Evolutionary conservation across 2,888 invertebrate species (phyloP), one percentile per base, ranked within the genome.

Genomic region (Melikaiella ostensackeni): DNA sequence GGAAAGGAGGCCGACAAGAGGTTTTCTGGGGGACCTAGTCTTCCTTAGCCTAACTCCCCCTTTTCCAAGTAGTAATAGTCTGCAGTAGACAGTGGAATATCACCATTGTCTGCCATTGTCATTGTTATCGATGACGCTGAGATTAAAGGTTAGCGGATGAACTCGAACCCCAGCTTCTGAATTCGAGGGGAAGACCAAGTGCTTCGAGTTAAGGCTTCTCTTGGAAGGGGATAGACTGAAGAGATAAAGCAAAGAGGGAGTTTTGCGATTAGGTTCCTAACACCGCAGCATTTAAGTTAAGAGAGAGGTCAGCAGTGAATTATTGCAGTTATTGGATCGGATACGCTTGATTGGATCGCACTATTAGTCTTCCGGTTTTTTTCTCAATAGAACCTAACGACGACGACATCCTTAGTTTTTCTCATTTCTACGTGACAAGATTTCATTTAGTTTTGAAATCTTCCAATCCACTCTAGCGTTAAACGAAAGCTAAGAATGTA

Each of bases 91-190:
- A 83, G 84, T 77, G 76, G 83, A 80, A 82, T 80, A 84, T 83
- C 77, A 76, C 81, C 82, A 84, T 86, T 86, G 86, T 86, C 85
- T 83, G 81, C 77, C 75, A 81, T 85, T 85, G 86, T 86, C 85
- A 85, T 86, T 87, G 86, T 86, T 88, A 88, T 87, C 86, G 85
- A 87, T 87, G 86, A 85, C 81, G 84, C 79, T 79, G 83, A 87
- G 87, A 86, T 88, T 86, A 88, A 85, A 85, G 86, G 85, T 84
- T 84, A 83, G 81, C 81, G 79, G 86, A 85, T 85, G 84, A 86
- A 86, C 84, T 85, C 81, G 79, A 84, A 83, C 73, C 81, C 66
- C 74, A 50, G 9, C 73, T 80, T 66, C 76, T 70, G 30, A 55
- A 70, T 70, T 27, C 30, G 30, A 70, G 75, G 75, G 50, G 33